Evolutionary conservation across 2,888 invertebrate species (phyloP).

Genomic region (Drosophila villosipedis): DNA sequence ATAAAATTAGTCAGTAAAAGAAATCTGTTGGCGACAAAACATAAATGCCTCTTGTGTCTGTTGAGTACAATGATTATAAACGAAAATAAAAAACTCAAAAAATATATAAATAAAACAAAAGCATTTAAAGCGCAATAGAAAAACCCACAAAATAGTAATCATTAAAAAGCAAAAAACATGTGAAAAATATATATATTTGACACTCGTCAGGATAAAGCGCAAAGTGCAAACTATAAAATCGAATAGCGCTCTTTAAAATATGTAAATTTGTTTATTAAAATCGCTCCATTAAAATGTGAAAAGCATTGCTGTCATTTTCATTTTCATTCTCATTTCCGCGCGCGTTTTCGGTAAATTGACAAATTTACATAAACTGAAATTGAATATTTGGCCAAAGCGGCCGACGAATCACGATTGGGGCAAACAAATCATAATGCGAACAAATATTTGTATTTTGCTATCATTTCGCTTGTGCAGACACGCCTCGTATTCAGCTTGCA

Average conservation of each 20-base stretch:
- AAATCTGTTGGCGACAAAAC: not conserved
- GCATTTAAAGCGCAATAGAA: not conserved
- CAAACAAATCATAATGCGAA: constrained; percentile 63
- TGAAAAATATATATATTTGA: not conserved
- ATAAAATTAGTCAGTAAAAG: constrained; percentile 11
- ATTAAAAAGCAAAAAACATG: not conserved
- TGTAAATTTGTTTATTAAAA: constrained; percentile 31
- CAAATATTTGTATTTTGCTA: constrained; percentile 57
- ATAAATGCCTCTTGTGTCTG: not conserved
- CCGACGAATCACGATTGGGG: constrained; percentile 1
- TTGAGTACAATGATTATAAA: too few relatives aligned
- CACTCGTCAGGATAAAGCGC: not conserved
- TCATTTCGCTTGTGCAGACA: constrained; percentile 56
- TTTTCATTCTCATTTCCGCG: constrained; percentile 45
- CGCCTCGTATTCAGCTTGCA: constrained; percentile 10
- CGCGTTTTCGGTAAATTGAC: constrained; percentile 50
- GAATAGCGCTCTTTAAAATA: constrained; percentile 25
- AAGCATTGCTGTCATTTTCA: constrained; percentile 32
- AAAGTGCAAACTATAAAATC: not conserved
- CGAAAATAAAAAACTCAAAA: not conserved
- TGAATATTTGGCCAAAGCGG: constrained; percentile 9
- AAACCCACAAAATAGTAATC: not conserved
- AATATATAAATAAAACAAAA: not conserved
- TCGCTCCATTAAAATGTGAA: constrained; percentile 46
- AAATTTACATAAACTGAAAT: constrained; percentile 60